phyloP scores from a whole-genome alignment of 2,888 invertebrate species.

The Blastobasis adustella region DNA sequence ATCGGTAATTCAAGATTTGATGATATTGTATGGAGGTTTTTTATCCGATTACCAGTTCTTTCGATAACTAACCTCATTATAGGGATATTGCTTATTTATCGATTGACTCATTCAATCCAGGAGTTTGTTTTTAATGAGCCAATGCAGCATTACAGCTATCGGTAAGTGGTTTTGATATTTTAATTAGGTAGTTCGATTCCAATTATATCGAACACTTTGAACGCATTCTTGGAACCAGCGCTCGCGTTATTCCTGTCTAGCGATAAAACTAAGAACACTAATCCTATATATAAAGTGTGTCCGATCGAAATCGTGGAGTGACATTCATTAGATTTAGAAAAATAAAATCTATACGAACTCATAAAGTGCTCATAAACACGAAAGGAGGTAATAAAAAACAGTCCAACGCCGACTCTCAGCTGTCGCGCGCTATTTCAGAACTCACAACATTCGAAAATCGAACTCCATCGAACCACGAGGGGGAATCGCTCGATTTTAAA shows the following conservation, averaged over 20 bases:
- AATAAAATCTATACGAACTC: conserved; percentile 70
- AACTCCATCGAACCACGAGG: conserved; percentile 61
- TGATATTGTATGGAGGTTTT: conserved; percentile 50
- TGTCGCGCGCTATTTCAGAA: conserved; percentile 72
- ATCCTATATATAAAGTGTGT: conserved; percentile 50
- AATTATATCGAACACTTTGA: conserved; percentile 29
- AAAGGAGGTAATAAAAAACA: conserved; percentile 68
- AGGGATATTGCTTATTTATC: conserved; percentile 69
- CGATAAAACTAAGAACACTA: conserved; percentile 13
- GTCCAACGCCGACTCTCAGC: conserved; percentile 67
- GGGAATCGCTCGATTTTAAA: conserved; percentile 55
- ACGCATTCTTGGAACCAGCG: conserved; percentile 19
- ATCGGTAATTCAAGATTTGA: conserved; percentile 53
- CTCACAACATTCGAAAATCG: conserved; percentile 62
- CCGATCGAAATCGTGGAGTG: conserved; percentile 52
- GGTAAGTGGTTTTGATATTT: conserved; percentile 11
- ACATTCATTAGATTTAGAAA: conserved; percentile 61
- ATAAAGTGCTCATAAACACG: conserved; percentile 73
- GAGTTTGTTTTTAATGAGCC: conserved; percentile 22
- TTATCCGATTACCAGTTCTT: conserved; percentile 71
- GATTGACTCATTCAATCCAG: conserved; percentile 37
- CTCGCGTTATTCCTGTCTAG: neutral
- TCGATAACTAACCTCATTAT: conserved; percentile 71
- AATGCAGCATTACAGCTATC: conserved; percentile 19
- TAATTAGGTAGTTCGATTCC: conserved; percentile 16